phyloP scores from a whole-genome alignment of 2,113 vertebrate species.

The Neodon shergylaensis region DNA sequence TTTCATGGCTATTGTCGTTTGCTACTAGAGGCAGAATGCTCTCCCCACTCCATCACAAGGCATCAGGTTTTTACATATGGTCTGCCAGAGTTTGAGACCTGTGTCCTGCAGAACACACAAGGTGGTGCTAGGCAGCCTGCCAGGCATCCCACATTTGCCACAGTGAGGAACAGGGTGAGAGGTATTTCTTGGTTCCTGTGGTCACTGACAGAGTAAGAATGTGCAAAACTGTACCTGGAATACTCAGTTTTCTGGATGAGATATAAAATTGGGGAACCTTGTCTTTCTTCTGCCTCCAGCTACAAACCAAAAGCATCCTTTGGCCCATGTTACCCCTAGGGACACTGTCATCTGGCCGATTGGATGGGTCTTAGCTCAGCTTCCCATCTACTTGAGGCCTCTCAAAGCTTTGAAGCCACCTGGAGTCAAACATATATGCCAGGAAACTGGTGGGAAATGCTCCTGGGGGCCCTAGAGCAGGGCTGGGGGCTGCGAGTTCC shows the following conservation, averaged over 20 bases:
- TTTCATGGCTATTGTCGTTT: not conserved
- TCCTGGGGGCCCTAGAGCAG: not conserved
- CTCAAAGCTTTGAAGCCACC: not conserved
- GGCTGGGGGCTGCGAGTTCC: not conserved
- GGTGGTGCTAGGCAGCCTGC: not conserved
- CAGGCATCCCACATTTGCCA: not conserved
- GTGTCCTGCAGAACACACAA: not conserved
- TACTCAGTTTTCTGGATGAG: not conserved
- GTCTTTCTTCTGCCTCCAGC: not conserved
- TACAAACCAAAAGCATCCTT: not conserved
- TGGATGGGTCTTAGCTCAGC: not conserved
- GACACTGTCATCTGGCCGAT: not conserved
- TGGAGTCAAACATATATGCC: not conserved
- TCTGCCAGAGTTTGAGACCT: not conserved
- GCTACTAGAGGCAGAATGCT: not conserved
- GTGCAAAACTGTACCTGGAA: too few relatives aligned
- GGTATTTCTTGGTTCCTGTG: not conserved
- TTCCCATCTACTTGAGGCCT: not conserved
- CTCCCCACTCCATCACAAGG: not conserved
- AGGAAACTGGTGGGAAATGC: not conserved
- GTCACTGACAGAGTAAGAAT: not conserved
- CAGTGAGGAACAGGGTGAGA: not conserved
- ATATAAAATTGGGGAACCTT: not conserved
- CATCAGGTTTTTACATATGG: not conserved
- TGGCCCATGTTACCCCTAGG: not conserved